phyloP scores from a whole-genome alignment of 2,113 vertebrate genomes.

The Sporophila hypoxantha region DNA sequence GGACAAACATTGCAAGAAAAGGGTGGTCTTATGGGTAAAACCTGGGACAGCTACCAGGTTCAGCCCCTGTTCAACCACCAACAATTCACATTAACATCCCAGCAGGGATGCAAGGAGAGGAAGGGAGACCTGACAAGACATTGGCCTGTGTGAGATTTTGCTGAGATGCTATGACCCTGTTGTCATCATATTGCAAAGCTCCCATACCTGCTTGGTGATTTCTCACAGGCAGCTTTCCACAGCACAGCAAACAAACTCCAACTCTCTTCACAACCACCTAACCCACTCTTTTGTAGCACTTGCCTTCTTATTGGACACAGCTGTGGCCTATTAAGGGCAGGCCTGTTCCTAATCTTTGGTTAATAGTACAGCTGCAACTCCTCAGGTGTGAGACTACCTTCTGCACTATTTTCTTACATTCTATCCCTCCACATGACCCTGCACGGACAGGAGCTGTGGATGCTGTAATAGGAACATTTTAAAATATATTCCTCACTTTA shows the following conservation, averaged over 20 bases:
- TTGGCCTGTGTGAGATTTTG: neutral
- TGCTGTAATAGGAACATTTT: rapidly evolving
- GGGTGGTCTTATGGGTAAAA: neutral
- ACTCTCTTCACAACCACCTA: too few species aligned
- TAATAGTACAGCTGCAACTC: too few species aligned
- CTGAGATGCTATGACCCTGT: neutral
- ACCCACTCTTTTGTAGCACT: too few species aligned
- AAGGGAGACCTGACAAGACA: neutral
- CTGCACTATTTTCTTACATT: too few species aligned
- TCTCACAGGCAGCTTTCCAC: too few species aligned
- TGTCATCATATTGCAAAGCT: too few species aligned
- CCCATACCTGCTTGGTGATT: too few species aligned
- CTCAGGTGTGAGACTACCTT: too few species aligned
- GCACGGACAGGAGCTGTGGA: neutral
- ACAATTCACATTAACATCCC: neutral
- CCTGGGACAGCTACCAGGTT: neutral
- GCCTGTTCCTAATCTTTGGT: too few species aligned
- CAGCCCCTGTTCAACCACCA: neutral
- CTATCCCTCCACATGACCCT: neutral
- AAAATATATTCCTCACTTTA: neutral
- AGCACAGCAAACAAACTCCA: too few species aligned
- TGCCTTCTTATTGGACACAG: too few species aligned
- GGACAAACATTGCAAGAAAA: neutral
- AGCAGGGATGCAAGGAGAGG: neutral
- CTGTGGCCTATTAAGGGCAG: too few species aligned